Evolutionary conservation across 2,113 vertebrate genomes (phyloP).

Genomic region (Tachuris rubrigastra): DNA sequence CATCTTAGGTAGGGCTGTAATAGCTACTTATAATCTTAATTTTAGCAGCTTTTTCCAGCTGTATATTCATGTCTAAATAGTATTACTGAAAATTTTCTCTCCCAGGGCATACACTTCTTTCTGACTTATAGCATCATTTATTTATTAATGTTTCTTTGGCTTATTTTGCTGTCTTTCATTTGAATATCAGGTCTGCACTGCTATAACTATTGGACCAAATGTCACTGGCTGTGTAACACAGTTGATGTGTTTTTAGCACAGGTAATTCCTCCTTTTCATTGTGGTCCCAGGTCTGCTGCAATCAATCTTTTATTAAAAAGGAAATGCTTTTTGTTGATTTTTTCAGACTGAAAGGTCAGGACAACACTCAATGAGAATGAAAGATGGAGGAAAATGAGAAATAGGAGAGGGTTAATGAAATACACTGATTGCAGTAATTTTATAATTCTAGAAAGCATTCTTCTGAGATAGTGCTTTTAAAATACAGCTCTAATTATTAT

Average conservation of each 20-base stretch:
- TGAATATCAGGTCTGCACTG: background rate
- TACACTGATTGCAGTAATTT: background rate
- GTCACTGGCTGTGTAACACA: background rate
- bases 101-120: background rate
- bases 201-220: background rate
- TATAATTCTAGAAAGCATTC: background rate
- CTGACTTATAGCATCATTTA: background rate
- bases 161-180: background rate
- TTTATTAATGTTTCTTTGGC: background rate
- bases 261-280: background rate
- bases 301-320: conserved; percentile 61
- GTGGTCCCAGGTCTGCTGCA: background rate
- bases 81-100: background rate
- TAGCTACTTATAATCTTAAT: background rate
- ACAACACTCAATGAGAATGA: conserved; percentile 39
- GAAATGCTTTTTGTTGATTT: conserved; percentile 40
- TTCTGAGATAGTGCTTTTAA: background rate
- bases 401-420: conserved; percentile 21
- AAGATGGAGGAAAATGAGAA: conserved; percentile 8
- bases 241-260: background rate
- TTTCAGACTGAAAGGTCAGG: conserved; percentile 44
- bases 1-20: background rate
- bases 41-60: background rate
- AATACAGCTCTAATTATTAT: conserved; percentile 26
- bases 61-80: background rate